Evolutionary conservation across 2,888 invertebrate species (phyloP).

Genomic region (Andrena hattorfiana): DNA sequence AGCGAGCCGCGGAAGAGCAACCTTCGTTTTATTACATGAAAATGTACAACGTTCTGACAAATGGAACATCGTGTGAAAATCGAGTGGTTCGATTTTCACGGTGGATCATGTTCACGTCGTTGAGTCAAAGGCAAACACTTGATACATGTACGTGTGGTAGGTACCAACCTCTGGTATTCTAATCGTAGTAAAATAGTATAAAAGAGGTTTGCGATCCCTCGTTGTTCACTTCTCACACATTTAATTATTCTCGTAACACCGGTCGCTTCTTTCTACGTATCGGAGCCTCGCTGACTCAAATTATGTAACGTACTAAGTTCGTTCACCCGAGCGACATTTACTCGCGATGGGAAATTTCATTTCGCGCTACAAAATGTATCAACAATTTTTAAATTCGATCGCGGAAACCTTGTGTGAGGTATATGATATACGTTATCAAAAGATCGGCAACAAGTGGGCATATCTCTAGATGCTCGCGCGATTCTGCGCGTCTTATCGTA

Average conservation of each 20-base stretch:
- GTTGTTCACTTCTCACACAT: constrained; percentile 28
- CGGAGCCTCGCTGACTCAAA: constrained; percentile 32
- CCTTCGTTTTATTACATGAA: constrained; percentile 67
- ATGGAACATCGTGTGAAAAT: constrained; percentile 57
- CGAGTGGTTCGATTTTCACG: constrained; percentile 32
- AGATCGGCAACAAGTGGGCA: constrained; percentile 42
- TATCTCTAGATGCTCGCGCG: constrained; percentile 27
- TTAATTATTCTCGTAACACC: constrained; percentile 2
- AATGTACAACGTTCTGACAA: constrained; percentile 61
- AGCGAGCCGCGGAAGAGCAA: constrained; percentile 36
- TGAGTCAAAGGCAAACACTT: constrained; percentile 56
- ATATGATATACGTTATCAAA: constrained; percentile 47
- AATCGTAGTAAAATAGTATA: constrained; percentile 68
- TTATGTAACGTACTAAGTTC: constrained; percentile 36
- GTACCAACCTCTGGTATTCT: constrained; percentile 41
- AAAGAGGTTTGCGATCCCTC: constrained; percentile 49
- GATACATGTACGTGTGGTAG: constrained; percentile 28
- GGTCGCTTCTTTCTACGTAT: constrained; percentile 14
- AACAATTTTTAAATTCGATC: constrained; percentile 34
- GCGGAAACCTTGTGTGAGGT: constrained; percentile 14
- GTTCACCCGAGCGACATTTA: constrained; percentile 43
- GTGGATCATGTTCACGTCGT: constrained; percentile 35
- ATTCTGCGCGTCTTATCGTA: constrained; percentile 39
- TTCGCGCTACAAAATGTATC: constrained; percentile 26
- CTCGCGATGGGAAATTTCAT: constrained; percentile 21